These are phyloP conservation scores for Intellagama lesueurii DNA, from an alignment of 2,797 vertebrate genomes.

Conservation along the genomic window DNA sequence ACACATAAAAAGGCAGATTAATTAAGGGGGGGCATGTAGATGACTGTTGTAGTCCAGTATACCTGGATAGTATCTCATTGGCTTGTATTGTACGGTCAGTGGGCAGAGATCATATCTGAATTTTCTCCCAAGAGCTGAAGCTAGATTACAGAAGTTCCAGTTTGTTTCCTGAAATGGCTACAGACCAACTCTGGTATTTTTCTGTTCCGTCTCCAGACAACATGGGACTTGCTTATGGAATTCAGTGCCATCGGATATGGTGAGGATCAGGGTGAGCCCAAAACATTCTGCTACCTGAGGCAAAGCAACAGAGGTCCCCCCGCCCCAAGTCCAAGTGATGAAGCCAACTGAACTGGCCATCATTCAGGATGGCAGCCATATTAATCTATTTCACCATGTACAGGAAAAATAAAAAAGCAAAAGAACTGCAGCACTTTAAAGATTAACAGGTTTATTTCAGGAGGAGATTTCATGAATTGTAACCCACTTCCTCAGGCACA, in stretches of 20 bases:
- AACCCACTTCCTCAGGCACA: too few relatives aligned
- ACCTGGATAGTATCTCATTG: neutral
- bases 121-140: neutral
- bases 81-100: neutral
- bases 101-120: neutral
- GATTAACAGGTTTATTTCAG: too few relatives aligned
- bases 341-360: too few relatives aligned
- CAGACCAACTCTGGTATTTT: neutral
- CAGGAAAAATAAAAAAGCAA: too few relatives aligned
- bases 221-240: neutral
- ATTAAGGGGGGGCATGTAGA: neutral
- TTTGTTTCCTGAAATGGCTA: neutral
- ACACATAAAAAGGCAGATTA: neutral
- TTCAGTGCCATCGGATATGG: neutral
- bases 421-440: too few relatives aligned
- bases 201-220: neutral
- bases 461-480: too few relatives aligned
- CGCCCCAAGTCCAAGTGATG: too few relatives aligned
- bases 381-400: too few relatives aligned
- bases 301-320: too few relatives aligned
- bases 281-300: neutral
- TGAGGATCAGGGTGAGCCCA: neutral
- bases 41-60: neutral
- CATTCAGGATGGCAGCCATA: too few relatives aligned
- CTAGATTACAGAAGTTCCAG: neutral